A percentile compares a stretch with the other conserved stretches of the same genome.
Conservation (phyloP, 2,797 vertebrate species). For the Periophthalmus magnuspinnatus region DNA sequence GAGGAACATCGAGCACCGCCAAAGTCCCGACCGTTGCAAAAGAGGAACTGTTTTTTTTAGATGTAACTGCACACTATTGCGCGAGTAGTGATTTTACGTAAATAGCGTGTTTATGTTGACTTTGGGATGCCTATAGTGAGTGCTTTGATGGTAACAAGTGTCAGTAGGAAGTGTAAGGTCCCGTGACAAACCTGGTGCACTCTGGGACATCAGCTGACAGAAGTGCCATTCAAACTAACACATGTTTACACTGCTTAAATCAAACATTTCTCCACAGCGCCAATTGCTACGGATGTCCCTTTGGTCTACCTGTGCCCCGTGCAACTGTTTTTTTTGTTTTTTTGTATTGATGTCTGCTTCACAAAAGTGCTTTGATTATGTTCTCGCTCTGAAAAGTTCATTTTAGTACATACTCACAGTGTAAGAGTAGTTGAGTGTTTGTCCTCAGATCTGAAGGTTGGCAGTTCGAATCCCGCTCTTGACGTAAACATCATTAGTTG, state of each 20-base stretch:
- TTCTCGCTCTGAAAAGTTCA: no score
- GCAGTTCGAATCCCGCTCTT: no score
- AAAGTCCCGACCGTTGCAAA: slow-evolving; percentile 15
- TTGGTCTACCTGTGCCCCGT: no score
- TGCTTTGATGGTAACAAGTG: slow-evolving; percentile 35
- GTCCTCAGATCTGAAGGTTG: no score
- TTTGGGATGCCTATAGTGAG: fast-evolving
- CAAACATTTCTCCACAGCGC: background rate
- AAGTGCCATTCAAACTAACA: slow-evolving; percentile 28
- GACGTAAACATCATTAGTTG: no score
- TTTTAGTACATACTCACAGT: no score
- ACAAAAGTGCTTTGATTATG: no score
- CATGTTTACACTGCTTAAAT: background rate
- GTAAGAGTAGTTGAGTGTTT: no score
- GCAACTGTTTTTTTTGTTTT: no score
- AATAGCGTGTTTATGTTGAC: background rate
- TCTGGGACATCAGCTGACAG: slow-evolving; percentile 53
- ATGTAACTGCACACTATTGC: background rate
- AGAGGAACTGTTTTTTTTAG: slow-evolving; percentile 7
- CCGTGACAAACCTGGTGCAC: slow-evolving; percentile 57
- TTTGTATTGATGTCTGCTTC: no score
- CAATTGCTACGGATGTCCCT: no score
- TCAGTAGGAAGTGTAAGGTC: slow-evolving; percentile 46
- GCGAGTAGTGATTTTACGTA: background rate
- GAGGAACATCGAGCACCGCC: slow-evolving; percentile 15